Conservation (phyloP, 2,888 invertebrate species). For the Athrips mouffetella region DNA sequence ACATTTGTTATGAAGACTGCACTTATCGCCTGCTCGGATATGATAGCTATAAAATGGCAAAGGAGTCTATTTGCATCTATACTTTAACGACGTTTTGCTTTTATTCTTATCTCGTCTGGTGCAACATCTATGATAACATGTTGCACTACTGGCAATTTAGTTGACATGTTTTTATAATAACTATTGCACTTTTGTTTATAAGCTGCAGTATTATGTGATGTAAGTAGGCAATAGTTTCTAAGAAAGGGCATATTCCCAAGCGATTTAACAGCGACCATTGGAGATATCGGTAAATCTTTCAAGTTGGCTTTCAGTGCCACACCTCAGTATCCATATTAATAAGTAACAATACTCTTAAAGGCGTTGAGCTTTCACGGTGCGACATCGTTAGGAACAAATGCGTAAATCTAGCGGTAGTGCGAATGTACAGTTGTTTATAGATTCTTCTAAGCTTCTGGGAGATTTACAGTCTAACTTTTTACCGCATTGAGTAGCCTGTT, state of each 20-base stretch:
- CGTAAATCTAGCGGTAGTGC: constrained; percentile 23
- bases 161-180: not conserved
- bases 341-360: constrained; percentile 50
- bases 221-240: not conserved
- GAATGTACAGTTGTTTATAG: constrained; percentile 18
- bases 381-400: constrained; percentile 26
- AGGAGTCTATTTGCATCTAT: constrained; percentile 49
- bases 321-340: constrained; percentile 45
- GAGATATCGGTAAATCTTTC: constrained; percentile 10
- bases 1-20: constrained; percentile 24
- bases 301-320: constrained; percentile 24
- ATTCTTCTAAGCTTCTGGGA: constrained; percentile 4
- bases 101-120: constrained; percentile 54
- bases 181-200: too few relatives aligned
- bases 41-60: constrained; percentile 49
- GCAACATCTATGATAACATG: constrained; percentile 14
- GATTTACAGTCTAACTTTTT: constrained; percentile 5
- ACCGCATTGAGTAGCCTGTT: not conserved
- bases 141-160: not conserved
- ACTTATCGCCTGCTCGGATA: constrained; percentile 28
- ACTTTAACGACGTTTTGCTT: constrained; percentile 66
- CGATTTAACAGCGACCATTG: not conserved
- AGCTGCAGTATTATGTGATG: not conserved
- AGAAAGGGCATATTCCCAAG: constrained; percentile 7
- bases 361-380: constrained; percentile 43